Base-by-base conservation (phyloP, 2,888 invertebrate species). In the Tillus elongatus region DNA sequence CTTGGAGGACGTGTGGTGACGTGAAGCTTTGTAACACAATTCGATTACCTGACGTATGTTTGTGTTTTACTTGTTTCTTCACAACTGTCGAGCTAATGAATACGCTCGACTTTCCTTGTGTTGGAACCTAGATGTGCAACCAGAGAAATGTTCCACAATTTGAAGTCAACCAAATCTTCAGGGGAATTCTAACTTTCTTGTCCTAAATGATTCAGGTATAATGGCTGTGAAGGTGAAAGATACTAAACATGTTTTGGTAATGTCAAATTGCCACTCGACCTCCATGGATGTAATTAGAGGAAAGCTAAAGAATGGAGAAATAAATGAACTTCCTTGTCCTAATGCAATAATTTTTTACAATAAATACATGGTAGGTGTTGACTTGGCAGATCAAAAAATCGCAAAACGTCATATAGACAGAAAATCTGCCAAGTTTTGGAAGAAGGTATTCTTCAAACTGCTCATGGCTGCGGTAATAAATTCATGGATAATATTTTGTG, bases 1-100 rank as follows among this genome's bases (percentile, higher is more conserved):
- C 15, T 45, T 6, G 39, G 43, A 2, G 43, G 43, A 39, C 13
- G 35, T 16, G 45, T 43, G 4, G 33, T 45, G 11, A 11, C n/a
- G n/a, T 13, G 13, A 35, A 39, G 26, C 16, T 41, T 12, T 13
- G 15, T 4, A 38, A 38, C 3, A 28, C 40, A 14, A 9, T n/a
- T n/a, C n/a, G 11, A 29, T n/a, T n/a, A 29, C 8, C 30, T 29
- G n/a, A 9, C n/a, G n/a, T n/a, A n/a, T n/a, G n/a, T n/a, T n/a
- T n/a, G n/a, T 29, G 30, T 29, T 29, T 8, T 11, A n/a, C 6
- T 19, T 8, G 24, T 8, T 19, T 19, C n/a, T 11, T 29, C n/a
- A 29, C 30, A 9, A n/a, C n/a, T n/a, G 30, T 29, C n/a, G 30
- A 11, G 12, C 8, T 29, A 11, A 11, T 29, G n/a, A 29, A 29